Evolutionary conservation across 2,888 invertebrate species (phyloP), one percentile per base, ranked within the genome.

Genomic region (Conchocele bisecta): DNA sequence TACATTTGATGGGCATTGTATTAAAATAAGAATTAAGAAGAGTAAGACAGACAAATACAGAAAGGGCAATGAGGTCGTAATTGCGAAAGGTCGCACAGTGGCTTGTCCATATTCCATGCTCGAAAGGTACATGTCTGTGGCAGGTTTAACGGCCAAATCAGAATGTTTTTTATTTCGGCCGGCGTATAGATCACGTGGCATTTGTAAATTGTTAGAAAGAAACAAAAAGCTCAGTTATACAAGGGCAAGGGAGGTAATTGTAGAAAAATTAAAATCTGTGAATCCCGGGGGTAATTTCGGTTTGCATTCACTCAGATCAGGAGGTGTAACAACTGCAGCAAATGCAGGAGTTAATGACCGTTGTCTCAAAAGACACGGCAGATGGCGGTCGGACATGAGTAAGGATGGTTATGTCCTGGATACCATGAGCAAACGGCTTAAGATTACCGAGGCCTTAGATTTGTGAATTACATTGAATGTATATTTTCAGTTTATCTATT

Each of bases 11-110:
- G 2, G 11, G 13, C 60, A 67, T 28, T 29, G 56, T 54, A n/a
- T 68, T 22, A 15, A 17, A n/a, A 6, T 68, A 3, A 28, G 13
- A 4, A 22, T 68, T 17, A 60, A 39, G 22, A 54, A 61, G 41
- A 60, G 60, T 35, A 68, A 68, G 61, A 54, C 68, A n/a, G 60
- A 59, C 17, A 17, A 60, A 26, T 54, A 60, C n/a, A 60, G 68
- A 26, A n/a, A 48, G 13, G 68, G 68, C 0, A 24, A 17, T 15
- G 67, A 68, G 31, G 26, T 60, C 31, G 6, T 60, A 7, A 68
- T 46, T 29, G 22, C 67, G 28, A 51, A 59, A 46, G 53, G 67
- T 35, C 11, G 20, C 1, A 33, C 61, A 9, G 17, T 35, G 22
- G 68, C 68, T 29, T 74, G 68, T 35, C 68, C 60, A 7, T 35